phyloP scores from a whole-genome alignment of 2,888 invertebrate species.

The Drosophila neonasuta region DNA sequence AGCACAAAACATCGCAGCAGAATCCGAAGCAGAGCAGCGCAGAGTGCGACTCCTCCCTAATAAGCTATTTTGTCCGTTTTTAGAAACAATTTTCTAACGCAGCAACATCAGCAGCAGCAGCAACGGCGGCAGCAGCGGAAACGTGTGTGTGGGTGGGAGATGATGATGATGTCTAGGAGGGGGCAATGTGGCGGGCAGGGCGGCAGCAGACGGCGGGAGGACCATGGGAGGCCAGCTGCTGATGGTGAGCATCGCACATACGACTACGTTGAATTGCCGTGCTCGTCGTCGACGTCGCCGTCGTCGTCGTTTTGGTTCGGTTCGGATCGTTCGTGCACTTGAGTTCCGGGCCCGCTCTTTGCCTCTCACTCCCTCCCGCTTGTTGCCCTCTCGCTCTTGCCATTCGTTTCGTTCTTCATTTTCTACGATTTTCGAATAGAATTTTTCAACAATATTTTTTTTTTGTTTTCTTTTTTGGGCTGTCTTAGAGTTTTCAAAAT shows the following conservation, averaged over 20 bases:
- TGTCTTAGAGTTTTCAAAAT: constrained; percentile 75
- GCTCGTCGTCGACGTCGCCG: constrained; percentile 45
- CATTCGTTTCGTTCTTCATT: constrained; percentile 34
- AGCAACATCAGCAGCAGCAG: constrained; percentile 29
- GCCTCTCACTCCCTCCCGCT: neutral
- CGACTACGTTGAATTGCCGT: constrained; percentile 52
- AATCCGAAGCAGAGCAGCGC: neutral
- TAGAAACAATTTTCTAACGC: constrained; percentile 71
- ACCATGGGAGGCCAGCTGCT: constrained; percentile 70
- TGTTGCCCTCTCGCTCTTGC: neutral
- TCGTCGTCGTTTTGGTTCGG: neutral
- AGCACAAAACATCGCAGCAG: constrained; percentile 1
- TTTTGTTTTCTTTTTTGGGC: constrained; percentile 32
- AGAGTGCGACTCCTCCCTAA: constrained; percentile 45
- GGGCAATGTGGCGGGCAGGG: constrained; percentile 8
- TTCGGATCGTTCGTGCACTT: constrained; percentile 60
- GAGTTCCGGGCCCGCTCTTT: constrained; percentile 55
- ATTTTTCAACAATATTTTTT: constrained; percentile 58
- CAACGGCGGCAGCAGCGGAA: constrained; percentile 37
- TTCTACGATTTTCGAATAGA: constrained; percentile 54
- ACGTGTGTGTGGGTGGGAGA: constrained; percentile 56
- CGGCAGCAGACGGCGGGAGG: constrained; percentile 16
- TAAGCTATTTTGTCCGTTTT: constrained; percentile 71
- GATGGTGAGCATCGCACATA: constrained; percentile 55
- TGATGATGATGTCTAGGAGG: constrained; percentile 38